phyloP scores from a whole-genome alignment of 2,113 vertebrate species.

The Bagarius yarrelli region DNA sequence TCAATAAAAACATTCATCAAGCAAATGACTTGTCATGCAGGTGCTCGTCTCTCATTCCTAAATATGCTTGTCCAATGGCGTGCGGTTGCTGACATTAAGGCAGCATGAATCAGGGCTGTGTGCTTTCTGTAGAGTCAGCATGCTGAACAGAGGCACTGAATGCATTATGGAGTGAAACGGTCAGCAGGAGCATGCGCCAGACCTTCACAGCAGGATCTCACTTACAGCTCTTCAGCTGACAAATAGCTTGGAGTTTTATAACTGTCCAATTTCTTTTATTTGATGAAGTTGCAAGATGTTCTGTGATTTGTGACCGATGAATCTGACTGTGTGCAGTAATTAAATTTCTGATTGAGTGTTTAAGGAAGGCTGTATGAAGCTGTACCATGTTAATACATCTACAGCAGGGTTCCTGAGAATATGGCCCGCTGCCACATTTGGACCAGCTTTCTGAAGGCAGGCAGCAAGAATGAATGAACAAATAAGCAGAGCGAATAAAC shows the following conservation, averaged over 20 bases:
- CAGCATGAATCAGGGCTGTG: constrained; percentile 41
- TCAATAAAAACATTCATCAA: constrained; percentile 72
- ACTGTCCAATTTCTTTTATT: constrained; percentile 5
- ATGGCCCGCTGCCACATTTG: no score
- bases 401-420: no score
- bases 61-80: constrained; percentile 38
- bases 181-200: neutral
- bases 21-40: constrained; percentile 67
- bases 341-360: neutral
- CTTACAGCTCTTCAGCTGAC: constrained; percentile 9
- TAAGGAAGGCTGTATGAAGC: neutral
- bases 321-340: neutral
- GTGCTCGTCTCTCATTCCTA: constrained; percentile 41
- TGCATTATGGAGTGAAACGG: constrained; percentile 33
- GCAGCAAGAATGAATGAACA: no score
- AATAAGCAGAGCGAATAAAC: no score
- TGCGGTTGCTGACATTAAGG: constrained; percentile 35
- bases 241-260: neutral
- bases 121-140: constrained; percentile 43
- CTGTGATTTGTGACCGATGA: neutral
- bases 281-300: constrained; percentile 11
- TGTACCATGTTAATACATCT: neutral
- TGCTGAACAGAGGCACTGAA: constrained; percentile 17
- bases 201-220: constrained; percentile 15
- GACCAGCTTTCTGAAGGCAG: no score